phyloP scores from a whole-genome alignment of 2,888 invertebrate genomes.

The Tinea trinotella region DNA sequence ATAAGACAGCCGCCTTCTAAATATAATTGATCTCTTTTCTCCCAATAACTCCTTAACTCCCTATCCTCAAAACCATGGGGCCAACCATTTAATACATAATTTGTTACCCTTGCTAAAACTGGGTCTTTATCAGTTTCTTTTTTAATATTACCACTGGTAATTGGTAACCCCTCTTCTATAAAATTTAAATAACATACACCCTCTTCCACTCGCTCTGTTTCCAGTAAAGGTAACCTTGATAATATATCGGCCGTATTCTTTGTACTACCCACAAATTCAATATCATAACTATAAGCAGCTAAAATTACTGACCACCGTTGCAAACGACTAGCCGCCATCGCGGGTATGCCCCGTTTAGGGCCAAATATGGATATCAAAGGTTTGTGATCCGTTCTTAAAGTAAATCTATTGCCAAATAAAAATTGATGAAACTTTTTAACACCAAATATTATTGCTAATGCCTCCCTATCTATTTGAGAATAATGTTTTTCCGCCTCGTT shows the following conservation, averaged over 20 bases:
- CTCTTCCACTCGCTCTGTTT: not conserved
- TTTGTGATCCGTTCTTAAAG: not conserved
- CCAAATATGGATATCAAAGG: not conserved
- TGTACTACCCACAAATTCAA: not conserved
- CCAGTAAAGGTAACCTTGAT: not conserved
- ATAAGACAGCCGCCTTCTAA: too few relatives aligned
- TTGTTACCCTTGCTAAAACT: too few relatives aligned
- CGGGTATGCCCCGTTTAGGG: not conserved
- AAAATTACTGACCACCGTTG: not conserved
- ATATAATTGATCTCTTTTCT: too few relatives aligned
- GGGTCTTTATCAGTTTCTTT: too few relatives aligned
- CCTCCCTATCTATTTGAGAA: too few relatives aligned
- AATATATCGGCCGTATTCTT: not conserved
- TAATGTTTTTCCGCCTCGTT: too few relatives aligned
- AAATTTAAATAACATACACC: not conserved
- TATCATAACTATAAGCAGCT: not conserved
- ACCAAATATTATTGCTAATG: too few relatives aligned
- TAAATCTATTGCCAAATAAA: not conserved
- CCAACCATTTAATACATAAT: too few relatives aligned
- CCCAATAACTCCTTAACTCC: too few relatives aligned
- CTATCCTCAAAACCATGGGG: too few relatives aligned
- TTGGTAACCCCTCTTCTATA: not conserved
- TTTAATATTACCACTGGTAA: too few relatives aligned
- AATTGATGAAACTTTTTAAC: too few relatives aligned
- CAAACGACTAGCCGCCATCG: not conserved